Base-by-base conservation (phyloP, 2,888 invertebrate genomes). In the Lasioglossum marginatum region DNA sequence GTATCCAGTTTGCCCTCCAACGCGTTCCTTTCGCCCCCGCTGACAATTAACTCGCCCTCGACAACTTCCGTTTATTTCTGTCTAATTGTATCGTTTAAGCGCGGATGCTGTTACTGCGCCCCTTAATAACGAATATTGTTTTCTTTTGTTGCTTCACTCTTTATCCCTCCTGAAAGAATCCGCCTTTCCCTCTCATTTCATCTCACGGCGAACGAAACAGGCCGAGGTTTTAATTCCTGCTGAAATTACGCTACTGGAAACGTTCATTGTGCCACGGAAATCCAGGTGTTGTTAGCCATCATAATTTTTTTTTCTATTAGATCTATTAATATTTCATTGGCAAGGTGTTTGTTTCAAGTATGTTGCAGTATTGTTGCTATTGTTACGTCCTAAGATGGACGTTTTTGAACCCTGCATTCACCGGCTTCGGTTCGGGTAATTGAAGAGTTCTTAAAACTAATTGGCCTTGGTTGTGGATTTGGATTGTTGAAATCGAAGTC, bases 41-140 rank as follows among this genome's bases (percentile, higher is more conserved):
- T 84, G 78, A 76, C 85, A 57, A 85, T 85, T 75, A 84, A 85
- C 78, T 27, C 43, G 23, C 52, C 75, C 37, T 37, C 73, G 40
- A 52, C 19, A 10, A 23, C 34, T 40, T 57, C 40, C 60, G 57
- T 40, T 74, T 31, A 34, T 48, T 31, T 71, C 76, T 63, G 34
- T 43, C 48, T 75, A 85, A 79, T 74, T 76, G 63, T 63, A 60
- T 72, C 75, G 60, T 76, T 84, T 40, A 37, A 72, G 31, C 43
- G n/a, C 60, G 34, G n/a, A n/a, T 34, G 48, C n/a, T 14, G 27
- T 27, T 63, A 16, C 19, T 14, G 73, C 14, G 52, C 31, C 31
- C 48, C 34, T 48, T 52, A 73, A 73, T 73, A 70, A 70, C 70
- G 40, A 40, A 70, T 70, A 70, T 70, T 70, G 70, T 70, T 40